Evolutionary conservation across 2,113 vertebrate species (phyloP).

Genomic region (Orcinus orca): DNA sequence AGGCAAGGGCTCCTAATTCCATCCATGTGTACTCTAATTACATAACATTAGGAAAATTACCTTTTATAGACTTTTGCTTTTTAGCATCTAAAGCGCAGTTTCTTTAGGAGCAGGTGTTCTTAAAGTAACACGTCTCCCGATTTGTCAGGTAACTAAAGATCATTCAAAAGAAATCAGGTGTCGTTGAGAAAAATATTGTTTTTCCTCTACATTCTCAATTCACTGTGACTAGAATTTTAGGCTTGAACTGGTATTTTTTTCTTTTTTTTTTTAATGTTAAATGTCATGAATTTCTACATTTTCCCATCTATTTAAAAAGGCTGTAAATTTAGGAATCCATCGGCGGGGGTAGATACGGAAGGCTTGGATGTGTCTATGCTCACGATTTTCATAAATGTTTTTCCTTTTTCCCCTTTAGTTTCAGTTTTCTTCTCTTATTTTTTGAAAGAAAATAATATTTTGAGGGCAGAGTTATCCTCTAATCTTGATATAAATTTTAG

Average conservation of each 20-base stretch:
- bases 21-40: not conserved
- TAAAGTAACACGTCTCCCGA: not conserved
- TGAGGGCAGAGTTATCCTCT: not conserved
- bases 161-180: conserved; percentile 34
- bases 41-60: conserved; percentile 7
- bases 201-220: not conserved
- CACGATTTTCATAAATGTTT: not conserved
- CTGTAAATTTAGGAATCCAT: not conserved
- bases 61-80: not conserved
- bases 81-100: not conserved
- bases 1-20: not conserved
- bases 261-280: not conserved
- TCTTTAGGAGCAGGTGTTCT: conserved; percentile 8
- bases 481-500: not conserved
- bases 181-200: not conserved
- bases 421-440: not conserved
- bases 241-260: not conserved
- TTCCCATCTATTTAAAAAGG: not conserved
- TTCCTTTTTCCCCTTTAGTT: not conserved
- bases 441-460: not conserved
- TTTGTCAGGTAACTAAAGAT: conserved; percentile 19
- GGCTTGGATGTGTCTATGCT: not conserved
- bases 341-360: not conserved
- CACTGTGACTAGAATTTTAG: not conserved
- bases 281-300: not conserved